These are phyloP conservation scores for Himalopsyche phryganea DNA, from an alignment of 1,140 invertebrate species.

Conservation along the genomic window DNA sequence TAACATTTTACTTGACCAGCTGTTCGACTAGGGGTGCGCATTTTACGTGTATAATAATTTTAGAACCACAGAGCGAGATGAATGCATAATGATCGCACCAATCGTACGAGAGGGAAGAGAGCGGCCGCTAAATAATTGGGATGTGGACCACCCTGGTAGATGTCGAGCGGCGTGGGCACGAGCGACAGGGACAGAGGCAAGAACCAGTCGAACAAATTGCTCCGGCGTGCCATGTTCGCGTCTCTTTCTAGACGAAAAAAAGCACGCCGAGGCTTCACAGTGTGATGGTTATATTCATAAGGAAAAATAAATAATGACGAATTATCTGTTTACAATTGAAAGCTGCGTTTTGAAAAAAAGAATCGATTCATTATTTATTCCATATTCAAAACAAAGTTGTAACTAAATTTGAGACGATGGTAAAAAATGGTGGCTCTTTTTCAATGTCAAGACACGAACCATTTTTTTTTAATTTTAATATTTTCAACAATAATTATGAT, in stretches of 20 bases:
- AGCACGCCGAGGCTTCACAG: slow-evolving; percentile 1
- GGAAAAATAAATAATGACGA: slow-evolving; percentile 28
- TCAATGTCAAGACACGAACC: too few species aligned
- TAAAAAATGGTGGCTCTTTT: too few species aligned
- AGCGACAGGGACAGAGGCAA: slow-evolving; percentile 8
- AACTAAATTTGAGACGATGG: too few species aligned
- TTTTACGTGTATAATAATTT: too few species aligned
- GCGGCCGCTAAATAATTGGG: slow-evolving; percentile 23
- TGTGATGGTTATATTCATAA: slow-evolving; percentile 19
- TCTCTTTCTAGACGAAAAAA: slow-evolving; percentile 13
- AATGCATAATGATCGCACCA: slow-evolving; percentile 8
- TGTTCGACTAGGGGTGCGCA: too few species aligned
- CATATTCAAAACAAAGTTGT: too few species aligned
- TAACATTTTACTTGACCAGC: too few species aligned
- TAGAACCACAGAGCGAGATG: not conserved
- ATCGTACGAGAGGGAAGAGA: slow-evolving; percentile 3
- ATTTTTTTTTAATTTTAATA: too few species aligned
- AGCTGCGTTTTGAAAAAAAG: slow-evolving; percentile 11
- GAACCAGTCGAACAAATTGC: not conserved
- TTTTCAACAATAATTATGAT: too few species aligned
- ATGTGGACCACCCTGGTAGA: slow-evolving; percentile 28
- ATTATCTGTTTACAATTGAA: slow-evolving; percentile 26
- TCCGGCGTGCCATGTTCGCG: not conserved
- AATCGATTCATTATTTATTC: slow-evolving; percentile 15
- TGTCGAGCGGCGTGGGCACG: slow-evolving; percentile 9